Evolutionary conservation across 37 sponge, comb jelly and placozoan genomes (phyloP).

Genomic region (Mnemiopsis leidyi): DNA sequence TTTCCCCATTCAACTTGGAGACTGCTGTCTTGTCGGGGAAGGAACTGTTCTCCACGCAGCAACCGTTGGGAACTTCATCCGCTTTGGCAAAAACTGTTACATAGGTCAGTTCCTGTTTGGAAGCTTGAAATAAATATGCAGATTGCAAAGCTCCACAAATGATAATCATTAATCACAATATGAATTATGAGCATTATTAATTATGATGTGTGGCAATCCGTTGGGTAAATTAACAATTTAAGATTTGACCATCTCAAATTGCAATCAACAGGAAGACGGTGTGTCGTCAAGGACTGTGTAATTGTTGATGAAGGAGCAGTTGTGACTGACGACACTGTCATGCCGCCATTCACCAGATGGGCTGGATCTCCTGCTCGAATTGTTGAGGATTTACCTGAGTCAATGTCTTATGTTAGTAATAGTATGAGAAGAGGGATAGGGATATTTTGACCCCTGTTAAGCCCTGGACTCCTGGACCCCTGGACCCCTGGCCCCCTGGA

Average conservation of each 20-base stretch:
- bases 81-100: constrained; percentile 12
- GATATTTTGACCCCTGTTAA: too few relatives aligned
- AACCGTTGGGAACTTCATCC: neutral
- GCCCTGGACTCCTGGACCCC: too few relatives aligned
- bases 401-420: constrained; percentile 13
- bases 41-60: constrained; percentile 3
- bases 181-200: too few relatives aligned
- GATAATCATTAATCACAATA: too few relatives aligned
- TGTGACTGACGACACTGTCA: neutral
- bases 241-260: too few relatives aligned
- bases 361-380: constrained; percentile 30
- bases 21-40: constrained; percentile 1
- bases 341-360: constrained; percentile 34
- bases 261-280: constrained; percentile 13
- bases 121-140: too few relatives aligned
- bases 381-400: constrained; percentile 6
- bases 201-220: too few relatives aligned
- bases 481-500: too few relatives aligned
- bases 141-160: too few relatives aligned
- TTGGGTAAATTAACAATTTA: too few relatives aligned
- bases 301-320: constrained; percentile 22
- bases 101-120: neutral
- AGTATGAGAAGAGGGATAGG: too few relatives aligned
- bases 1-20: constrained; percentile 58
- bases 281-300: constrained; percentile 27